Conservation (phyloP, 2,113 vertebrate genomes). For the Platichthys flesus region DNA sequence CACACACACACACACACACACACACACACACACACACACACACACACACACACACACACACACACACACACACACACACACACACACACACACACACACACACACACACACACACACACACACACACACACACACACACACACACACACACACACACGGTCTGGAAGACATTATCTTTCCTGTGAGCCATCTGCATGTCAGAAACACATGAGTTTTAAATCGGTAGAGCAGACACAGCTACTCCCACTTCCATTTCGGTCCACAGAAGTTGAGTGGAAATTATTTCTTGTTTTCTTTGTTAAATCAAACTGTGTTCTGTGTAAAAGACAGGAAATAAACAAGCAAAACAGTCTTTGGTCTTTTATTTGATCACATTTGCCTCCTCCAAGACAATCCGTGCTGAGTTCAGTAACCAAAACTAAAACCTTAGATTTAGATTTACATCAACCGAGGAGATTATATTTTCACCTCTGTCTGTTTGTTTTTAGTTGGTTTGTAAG, state of each 20-base stretch:
- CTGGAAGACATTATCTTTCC: conserved; percentile 69
- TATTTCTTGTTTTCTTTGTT: neutral
- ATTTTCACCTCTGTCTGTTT: too few relatives aligned
- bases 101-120: conserved; percentile 6
- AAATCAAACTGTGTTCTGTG: conserved; percentile 30
- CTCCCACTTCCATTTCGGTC: conserved; percentile 57
- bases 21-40: conserved; percentile 31
- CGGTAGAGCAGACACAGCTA: conserved; percentile 43
- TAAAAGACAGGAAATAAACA: conserved; percentile 12
- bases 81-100: conserved; percentile 16
- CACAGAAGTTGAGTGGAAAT: conserved; percentile 39
- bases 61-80: conserved; percentile 16
- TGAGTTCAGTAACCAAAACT: too few relatives aligned
- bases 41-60: conserved; percentile 33
- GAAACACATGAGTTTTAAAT: conserved; percentile 75
- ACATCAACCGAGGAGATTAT: too few relatives aligned
- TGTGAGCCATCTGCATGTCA: conserved; percentile 69
- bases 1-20: neutral
- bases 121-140: conserved; percentile 28
- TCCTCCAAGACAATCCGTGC: too few relatives aligned
- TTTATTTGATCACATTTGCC: too few relatives aligned
- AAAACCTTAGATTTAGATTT: too few relatives aligned
- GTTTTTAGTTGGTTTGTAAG: too few relatives aligned
- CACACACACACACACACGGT: conserved; percentile 47
- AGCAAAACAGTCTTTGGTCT: too few relatives aligned